phyloP scores from a whole-genome alignment of 2,888 invertebrate genomes.

The Mylabris sibirica region DNA sequence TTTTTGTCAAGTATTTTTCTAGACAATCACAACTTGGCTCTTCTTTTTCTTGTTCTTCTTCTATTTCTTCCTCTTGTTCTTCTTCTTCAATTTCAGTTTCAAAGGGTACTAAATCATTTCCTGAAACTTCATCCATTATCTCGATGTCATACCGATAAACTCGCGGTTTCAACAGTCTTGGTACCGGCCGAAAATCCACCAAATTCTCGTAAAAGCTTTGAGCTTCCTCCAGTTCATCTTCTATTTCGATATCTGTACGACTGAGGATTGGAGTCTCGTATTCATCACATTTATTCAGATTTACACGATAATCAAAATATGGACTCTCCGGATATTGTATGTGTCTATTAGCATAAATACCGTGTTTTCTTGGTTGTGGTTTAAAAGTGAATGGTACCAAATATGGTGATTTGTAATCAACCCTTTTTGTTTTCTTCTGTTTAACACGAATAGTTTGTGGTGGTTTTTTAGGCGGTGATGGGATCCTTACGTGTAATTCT shows the following conservation, averaged over 20 bases:
- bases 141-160: conserved; percentile 23
- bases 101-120: background rate
- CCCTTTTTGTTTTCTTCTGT: conserved; percentile 9
- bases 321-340: conserved; percentile 53
- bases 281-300: no score
- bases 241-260: conserved; percentile 31
- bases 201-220: conserved; percentile 43
- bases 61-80: conserved; percentile 10
- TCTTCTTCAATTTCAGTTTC: background rate
- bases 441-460: conserved; percentile 18
- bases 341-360: conserved; percentile 50
- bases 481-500: conserved; percentile 59
- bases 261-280: background rate
- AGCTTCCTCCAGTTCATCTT: conserved; percentile 43
- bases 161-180: conserved; percentile 39
- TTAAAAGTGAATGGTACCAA: conserved; percentile 48
- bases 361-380: conserved; percentile 44
- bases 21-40: conserved; percentile 24
- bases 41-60: conserved; percentile 18
- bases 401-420: conserved; percentile 51
- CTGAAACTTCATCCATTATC: background rate
- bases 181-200: conserved; percentile 25
- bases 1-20: conserved; percentile 36
- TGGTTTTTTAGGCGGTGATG: conserved; percentile 53
- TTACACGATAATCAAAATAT: conserved; percentile 53